A percentile compares a stretch with the other conserved stretches of the same genome.
Conservation (phyloP, 2,797 vertebrate genomes). For the Vireo griseus region DNA sequence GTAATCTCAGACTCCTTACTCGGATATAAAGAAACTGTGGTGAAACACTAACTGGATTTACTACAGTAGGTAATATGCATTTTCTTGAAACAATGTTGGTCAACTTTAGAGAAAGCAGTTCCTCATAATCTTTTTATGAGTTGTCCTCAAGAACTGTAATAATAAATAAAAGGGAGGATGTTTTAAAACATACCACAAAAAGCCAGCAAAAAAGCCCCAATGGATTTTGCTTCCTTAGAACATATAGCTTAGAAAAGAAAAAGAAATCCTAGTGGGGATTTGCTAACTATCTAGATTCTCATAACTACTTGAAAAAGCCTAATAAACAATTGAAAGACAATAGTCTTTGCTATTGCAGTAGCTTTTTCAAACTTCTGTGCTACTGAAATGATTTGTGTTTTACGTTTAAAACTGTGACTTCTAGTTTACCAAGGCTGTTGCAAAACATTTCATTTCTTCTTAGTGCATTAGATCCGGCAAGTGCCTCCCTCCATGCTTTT, state of each 20-base stretch:
- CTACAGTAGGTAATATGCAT: neutral
- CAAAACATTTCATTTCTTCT: neutral
- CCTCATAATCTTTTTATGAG: neutral
- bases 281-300: neutral
- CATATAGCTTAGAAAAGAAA: neutral
- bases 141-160: neutral
- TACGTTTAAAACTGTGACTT: neutral
- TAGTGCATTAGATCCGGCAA: neutral
- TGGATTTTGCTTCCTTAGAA: neutral
- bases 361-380: neutral
- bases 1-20: neutral
- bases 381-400: neutral
- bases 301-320: neutral
- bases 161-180: neutral
- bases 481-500: neutral
- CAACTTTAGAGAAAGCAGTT: neutral
- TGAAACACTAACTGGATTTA: neutral
- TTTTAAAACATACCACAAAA: neutral
- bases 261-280: neutral
- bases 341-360: neutral
- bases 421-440: neutral
- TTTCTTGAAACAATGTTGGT: neutral
- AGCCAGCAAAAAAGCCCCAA: neutral
- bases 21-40: neutral
- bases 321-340: neutral